Evolutionary conservation across 1,140 invertebrate species (phyloP).

Genomic region (Plodia interpunctella): DNA sequence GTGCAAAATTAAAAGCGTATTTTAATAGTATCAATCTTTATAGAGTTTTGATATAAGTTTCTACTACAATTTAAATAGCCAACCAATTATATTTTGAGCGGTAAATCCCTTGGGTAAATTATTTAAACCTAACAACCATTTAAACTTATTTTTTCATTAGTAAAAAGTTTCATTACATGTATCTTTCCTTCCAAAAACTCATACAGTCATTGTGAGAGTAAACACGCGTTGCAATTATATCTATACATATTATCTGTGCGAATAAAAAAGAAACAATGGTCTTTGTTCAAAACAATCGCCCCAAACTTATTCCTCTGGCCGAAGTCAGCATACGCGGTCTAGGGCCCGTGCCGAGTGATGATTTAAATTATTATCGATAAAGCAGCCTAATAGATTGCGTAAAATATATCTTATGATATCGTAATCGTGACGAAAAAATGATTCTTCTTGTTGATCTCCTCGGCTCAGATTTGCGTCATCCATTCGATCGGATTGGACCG

Average conservation of each 20-base stretch:
- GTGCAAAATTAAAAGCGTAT: no score
- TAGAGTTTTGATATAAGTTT: no score
- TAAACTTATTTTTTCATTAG: no score
- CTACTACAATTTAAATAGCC: no score
- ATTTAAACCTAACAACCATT: no score
- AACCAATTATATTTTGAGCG: not conserved
- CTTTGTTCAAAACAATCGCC: slow-evolving; percentile 56
- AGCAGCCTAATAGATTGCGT: not conserved
- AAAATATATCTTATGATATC: not conserved
- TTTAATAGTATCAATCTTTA: no score
- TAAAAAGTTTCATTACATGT: no score
- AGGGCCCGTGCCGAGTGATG: slow-evolving; percentile 10
- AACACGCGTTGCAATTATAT: slow-evolving; percentile 26
- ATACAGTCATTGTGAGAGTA: slow-evolving; percentile 24
- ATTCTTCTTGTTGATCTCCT: slow-evolving; percentile 14
- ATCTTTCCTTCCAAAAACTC: slow-evolving; percentile 27
- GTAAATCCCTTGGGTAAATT: no score
- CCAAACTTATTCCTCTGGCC: slow-evolving; percentile 44
- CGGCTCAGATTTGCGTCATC: slow-evolving; percentile 49
- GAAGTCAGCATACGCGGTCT: slow-evolving; percentile 32
- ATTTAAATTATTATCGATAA: slow-evolving; percentile 8
- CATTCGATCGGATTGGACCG: slow-evolving; percentile 40
- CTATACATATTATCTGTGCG: slow-evolving; percentile 40
- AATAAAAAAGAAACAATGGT: slow-evolving; percentile 62
- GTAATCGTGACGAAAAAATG: not conserved